phyloP scores from a whole-genome alignment of 2,113 vertebrate genomes.

The Emydura subglobosa region DNA sequence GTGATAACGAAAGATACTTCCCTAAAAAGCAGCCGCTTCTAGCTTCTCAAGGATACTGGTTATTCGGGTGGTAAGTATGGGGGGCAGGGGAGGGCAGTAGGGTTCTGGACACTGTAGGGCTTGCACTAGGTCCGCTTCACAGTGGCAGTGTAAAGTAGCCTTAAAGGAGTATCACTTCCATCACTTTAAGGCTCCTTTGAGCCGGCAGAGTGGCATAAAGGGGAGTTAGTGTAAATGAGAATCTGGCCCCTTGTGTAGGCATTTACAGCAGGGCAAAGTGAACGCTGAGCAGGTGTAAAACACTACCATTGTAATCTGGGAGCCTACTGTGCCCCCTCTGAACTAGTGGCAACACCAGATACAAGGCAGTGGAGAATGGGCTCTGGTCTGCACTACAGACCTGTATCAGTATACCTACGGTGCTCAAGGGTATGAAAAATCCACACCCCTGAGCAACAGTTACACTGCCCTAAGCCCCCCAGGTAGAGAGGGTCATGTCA shows the following conservation, averaged over 20 bases:
- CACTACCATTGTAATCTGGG: too few relatives aligned
- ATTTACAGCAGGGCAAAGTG: background rate
- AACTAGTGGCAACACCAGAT: too few relatives aligned
- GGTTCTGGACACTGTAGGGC: background rate
- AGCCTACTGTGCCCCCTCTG: too few relatives aligned
- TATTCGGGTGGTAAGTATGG: background rate
- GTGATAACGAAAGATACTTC: background rate
- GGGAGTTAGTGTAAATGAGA: background rate
- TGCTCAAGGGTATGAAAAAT: too few relatives aligned
- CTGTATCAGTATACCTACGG: too few relatives aligned
- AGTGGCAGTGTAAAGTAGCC: background rate
- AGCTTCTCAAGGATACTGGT: background rate
- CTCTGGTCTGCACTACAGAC: too few relatives aligned
- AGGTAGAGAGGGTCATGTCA: too few relatives aligned
- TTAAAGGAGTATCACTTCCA: background rate
- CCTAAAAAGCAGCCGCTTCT: background rate
- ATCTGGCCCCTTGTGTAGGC: background rate
- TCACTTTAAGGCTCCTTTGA: background rate
- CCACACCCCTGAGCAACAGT: too few relatives aligned
- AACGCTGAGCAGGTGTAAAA: background rate
- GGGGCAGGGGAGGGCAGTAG: too few relatives aligned
- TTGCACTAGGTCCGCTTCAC: too few relatives aligned
- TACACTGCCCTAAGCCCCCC: too few relatives aligned
- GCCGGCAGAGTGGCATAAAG: background rate
- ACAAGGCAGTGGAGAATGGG: too few relatives aligned